These are phyloP conservation scores for Mylabris phalerata DNA, from an alignment of 1,140 invertebrate genomes.

Conservation along the genomic window DNA sequence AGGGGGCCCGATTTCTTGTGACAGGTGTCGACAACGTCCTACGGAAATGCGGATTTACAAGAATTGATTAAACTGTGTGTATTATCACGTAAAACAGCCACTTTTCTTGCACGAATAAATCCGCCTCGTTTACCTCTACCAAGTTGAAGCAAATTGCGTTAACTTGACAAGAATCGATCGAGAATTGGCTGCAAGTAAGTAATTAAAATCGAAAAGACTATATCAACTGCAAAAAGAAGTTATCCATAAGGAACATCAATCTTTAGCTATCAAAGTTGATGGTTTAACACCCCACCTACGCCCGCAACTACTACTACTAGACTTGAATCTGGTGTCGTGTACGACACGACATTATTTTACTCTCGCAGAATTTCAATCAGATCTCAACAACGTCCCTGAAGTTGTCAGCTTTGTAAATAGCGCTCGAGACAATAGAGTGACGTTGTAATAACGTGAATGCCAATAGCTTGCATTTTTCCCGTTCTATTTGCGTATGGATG, in stretches of 20 bases:
- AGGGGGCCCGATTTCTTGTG: no score
- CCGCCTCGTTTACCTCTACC: no score
- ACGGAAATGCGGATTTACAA: no score
- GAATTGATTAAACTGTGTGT: no score
- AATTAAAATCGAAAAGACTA: conserved; percentile 5
- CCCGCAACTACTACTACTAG: conserved; percentile 9
- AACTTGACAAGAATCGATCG: no score
- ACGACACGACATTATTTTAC: conserved; percentile 35
- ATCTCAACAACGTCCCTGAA: conserved; percentile 28
- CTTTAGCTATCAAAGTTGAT: conserved; percentile 38
- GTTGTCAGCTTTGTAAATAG: conserved; percentile 30
- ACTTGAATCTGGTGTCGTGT: conserved; percentile 21
- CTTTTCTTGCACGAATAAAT: no score
- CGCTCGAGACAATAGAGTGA: conserved; percentile 11
- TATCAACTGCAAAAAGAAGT: no score
- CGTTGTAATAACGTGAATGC: conserved; percentile 2
- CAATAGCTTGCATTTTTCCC: background rate
- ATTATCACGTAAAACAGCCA: no score
- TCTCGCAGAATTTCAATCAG: conserved; percentile 36
- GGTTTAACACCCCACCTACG: conserved; percentile 8
- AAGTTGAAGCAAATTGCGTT: no score
- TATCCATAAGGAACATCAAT: conserved; percentile 34
- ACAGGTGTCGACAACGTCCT: no score
- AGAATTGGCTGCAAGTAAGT: background rate
- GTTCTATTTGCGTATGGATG: background rate